phyloP scores from a whole-genome alignment of 2,113 vertebrate genomes.

The Cynoglossus semilaevis region DNA sequence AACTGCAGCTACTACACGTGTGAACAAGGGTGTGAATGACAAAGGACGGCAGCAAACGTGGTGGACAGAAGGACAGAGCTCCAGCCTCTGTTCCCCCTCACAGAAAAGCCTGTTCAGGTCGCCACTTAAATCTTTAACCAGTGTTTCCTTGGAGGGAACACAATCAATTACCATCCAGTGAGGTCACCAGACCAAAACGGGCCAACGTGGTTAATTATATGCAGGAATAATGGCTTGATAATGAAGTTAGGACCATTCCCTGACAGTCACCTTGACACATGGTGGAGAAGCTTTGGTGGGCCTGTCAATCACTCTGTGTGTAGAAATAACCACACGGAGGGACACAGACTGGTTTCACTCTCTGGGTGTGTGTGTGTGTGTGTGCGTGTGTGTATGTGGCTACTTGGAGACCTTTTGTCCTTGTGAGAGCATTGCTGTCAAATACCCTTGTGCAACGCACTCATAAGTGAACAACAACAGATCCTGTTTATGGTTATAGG shows the following conservation, averaged over 20 bases:
- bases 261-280: constrained; percentile 64
- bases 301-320: constrained; percentile 44
- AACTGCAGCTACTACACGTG: constrained; percentile 32
- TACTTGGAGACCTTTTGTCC: constrained; percentile 39
- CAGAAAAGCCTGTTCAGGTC: constrained; percentile 18
- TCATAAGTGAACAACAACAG: constrained; percentile 59
- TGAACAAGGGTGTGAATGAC: constrained; percentile 34
- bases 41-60: constrained; percentile 10
- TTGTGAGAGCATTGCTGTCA: constrained; percentile 33
- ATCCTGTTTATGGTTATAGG: constrained; percentile 51
- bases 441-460: constrained; percentile 22
- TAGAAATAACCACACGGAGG: neutral
- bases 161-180: constrained; percentile 39
- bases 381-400: neutral
- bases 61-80: constrained; percentile 2
- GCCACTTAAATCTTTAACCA: constrained; percentile 51
- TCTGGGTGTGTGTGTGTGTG: neutral
- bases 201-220: constrained; percentile 46
- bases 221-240: constrained; percentile 49
- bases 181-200: constrained; percentile 39
- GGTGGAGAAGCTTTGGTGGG: constrained; percentile 38
- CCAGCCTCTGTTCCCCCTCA: constrained; percentile 3
- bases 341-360: neutral
- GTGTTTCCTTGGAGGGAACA: constrained; percentile 26
- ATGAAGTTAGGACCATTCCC: constrained; percentile 52